Base-by-base conservation (phyloP, 2,888 invertebrate species). In the Caenorhabditis japonica region DNA sequence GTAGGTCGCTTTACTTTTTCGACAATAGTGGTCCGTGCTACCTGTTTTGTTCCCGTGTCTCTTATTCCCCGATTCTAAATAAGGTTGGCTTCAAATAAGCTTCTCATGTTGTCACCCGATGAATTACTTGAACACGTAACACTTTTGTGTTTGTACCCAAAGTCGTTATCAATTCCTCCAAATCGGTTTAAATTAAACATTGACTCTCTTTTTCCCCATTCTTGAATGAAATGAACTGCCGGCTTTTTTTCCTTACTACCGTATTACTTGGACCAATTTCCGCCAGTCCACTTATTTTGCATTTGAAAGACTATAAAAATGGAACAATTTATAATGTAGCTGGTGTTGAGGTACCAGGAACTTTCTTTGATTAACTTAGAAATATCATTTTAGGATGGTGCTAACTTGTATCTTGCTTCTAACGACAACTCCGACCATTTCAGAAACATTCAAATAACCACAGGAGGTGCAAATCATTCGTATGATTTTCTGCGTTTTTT, bases 111-210 rank as follows among this genome's bases (percentile, higher is more conserved):
- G 34, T 49, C 49, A 49, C n/a, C n/a, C 36, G 4, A 10, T 30
- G 10, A 30, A 30, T 30, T 30, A n/a, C 49, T 21, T 23, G 12
- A 30, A 36, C 53, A 62, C 53, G 47, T 38, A 53, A 53, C 61
- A 36, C 44, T 44, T 33, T 38, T 46, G 41, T 30, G 23, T 17
- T 34, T 53, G 52, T 61, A 52, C 43, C 44, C 36, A n/a, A 30
- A 5, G 10, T 53, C 39, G 61, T 62, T 62, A 62, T 62, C 62
- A 62, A 47, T 15, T 10, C 19, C 44, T 43, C 33, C 10, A 53
- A 62, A 55, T 55, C 53, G 53, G 62, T 52, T 62, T 62, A 62
- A 62, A 62, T 47, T 53, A 47, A n/a, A n/a, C 21, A 10, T 3
- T 25, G 8, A 10, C 21, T 17, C 51, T 49, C 60, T 49, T 60